Conservation (phyloP, 2,888 invertebrate species). For the Carpatolechia fugitivella region DNA sequence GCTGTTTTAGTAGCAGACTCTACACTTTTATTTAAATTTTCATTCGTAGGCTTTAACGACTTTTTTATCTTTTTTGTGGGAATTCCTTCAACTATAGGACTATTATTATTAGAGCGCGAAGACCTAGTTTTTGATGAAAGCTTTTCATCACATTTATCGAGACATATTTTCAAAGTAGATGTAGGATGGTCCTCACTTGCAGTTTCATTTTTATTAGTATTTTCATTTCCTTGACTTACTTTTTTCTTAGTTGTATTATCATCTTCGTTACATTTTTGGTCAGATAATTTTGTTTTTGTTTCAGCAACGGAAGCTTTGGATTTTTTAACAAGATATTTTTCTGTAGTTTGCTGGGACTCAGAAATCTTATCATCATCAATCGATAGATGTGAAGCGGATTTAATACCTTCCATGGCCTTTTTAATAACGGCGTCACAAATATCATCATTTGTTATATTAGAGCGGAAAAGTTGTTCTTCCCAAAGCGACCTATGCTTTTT, state of each 20-base stretch:
- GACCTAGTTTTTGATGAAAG: not conserved
- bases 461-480: slow-evolving; percentile 65
- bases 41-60: not conserved
- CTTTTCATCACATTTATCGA: not conserved
- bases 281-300: not conserved
- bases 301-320: not conserved
- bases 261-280: not conserved
- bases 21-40: not conserved
- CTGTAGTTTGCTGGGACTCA: not conserved
- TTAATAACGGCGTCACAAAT: slow-evolving; percentile 70
- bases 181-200: not conserved
- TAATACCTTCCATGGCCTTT: slow-evolving; percentile 58
- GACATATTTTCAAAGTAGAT: not conserved
- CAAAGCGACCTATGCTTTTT: slow-evolving; percentile 51
- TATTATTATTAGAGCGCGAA: not conserved
- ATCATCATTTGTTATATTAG: slow-evolving; percentile 69
- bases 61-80: not conserved
- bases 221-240: not conserved
- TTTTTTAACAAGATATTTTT: not conserved
- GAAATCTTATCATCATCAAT: not conserved
- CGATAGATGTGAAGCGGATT: not conserved
- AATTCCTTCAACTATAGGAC: not conserved
- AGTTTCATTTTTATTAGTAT: not conserved
- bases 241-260: not conserved
- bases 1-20: not conserved